A percentile compares a stretch with the other conserved stretches of the same genome.
These are phyloP conservation scores for Alloplasta piceator DNA, from an alignment of 2,888 invertebrate genomes.

Conservation along the genomic window DNA sequence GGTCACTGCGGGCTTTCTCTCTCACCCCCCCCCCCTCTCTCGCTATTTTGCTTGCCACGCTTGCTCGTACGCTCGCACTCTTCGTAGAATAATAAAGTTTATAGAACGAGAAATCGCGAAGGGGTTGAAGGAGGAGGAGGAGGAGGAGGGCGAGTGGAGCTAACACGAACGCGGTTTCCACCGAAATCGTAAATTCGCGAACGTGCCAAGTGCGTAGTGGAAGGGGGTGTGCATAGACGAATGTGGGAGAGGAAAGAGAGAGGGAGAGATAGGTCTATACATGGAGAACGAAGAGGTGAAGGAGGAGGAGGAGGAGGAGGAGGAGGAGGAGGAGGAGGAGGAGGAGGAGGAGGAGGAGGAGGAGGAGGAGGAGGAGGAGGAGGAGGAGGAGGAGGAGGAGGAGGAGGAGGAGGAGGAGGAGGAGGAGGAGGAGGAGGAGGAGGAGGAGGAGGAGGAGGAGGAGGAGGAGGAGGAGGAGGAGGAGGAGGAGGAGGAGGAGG, in stretches of 20 bases:
- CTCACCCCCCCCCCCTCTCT: neutral
- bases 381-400: neutral
- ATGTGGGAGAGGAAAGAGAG: neutral
- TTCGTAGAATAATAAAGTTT: slow-evolving; percentile 63
- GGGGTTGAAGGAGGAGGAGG: neutral
- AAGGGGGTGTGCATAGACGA: slow-evolving; percentile 7
- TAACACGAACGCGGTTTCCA: slow-evolving; percentile 43
- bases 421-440: neutral
- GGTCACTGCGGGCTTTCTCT: slow-evolving; percentile 58
- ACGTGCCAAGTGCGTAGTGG: slow-evolving; percentile 67
- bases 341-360: no score
- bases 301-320: neutral
- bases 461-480: slow-evolving; percentile 3
- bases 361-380: neutral
- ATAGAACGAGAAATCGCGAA: slow-evolving; percentile 61
- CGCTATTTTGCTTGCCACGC: neutral
- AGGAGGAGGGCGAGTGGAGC: neutral
- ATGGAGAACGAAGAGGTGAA: neutral
- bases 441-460: neutral
- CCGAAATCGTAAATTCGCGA: slow-evolving; percentile 69
- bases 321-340: no score
- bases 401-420: slow-evolving; percentile 13
- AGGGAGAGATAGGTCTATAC: neutral
- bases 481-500: neutral
- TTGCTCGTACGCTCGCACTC: slow-evolving; percentile 33